A percentile compares a stretch with the other conserved stretches of the same genome.
Conservation (phyloP, 2,797 vertebrate species). For the Bucorvus abyssinicus region DNA sequence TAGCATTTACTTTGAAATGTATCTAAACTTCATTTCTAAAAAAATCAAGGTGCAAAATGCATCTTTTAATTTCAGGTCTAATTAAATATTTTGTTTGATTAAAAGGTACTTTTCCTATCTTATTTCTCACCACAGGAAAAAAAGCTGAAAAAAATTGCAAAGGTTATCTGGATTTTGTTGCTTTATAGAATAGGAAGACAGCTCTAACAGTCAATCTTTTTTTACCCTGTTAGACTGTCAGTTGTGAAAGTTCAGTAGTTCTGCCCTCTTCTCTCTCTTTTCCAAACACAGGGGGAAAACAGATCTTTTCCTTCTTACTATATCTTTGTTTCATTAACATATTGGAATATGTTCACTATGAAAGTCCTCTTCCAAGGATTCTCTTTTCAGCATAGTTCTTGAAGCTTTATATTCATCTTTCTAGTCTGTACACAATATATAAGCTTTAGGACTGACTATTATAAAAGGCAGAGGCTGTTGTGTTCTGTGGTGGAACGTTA, state of each 20-base stretch:
- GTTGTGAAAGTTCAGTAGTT: neutral
- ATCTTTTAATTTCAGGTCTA: neutral
- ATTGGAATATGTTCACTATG: neutral
- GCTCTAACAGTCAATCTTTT: neutral
- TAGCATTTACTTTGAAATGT: neutral
- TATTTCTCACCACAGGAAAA: neutral
- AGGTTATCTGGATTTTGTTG: neutral
- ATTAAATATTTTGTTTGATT: neutral
- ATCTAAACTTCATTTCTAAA: neutral
- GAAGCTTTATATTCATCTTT: neutral
- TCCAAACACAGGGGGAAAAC: neutral
- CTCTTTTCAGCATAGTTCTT: neutral
- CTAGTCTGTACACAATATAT: neutral
- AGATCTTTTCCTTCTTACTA: neutral
- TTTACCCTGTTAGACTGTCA: neutral
- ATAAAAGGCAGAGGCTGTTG: neutral
- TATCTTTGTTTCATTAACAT: neutral
- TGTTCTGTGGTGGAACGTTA: neutral
- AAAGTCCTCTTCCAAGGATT: neutral
- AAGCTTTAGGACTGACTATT: neutral
- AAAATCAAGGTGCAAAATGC: neutral
- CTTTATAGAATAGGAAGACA: neutral
- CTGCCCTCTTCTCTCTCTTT: neutral
- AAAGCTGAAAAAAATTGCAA: neutral
- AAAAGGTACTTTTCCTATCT: neutral